Base-by-base conservation (phyloP, 2,797 vertebrate genomes). In the Lates japonicus region DNA sequence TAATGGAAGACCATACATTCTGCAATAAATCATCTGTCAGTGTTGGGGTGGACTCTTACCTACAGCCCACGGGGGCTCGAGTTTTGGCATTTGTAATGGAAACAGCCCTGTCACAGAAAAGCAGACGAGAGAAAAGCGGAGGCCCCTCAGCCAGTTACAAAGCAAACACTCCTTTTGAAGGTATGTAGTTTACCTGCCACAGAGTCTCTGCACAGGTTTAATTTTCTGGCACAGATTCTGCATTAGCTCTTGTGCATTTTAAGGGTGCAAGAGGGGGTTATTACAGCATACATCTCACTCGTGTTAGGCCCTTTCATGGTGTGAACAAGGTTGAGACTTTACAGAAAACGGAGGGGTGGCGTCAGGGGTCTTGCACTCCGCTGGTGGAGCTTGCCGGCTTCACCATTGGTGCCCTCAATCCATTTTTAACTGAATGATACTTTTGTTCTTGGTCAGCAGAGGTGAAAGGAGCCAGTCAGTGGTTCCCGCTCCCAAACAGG, bases 391-490 rank as follows among this genome's bases (percentile, higher is more conserved):
- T 94, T 91, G 93, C 94, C 88, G 92, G 94, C 95, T 84, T 95
- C 91, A 95, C 95, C 92, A 94, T 95, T 95, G 96, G 95, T 96
- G 95, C 96, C 92, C 95, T 96, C 94, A 95, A 91, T 96, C 94
- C 95, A 94, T 96, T 97, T 95, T 96, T 94, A 95, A 93, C 95
- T 97, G 94, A 98, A 97, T 97, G 96, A 96, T 96, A 96, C 96
- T 97, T 98, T 98, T 98, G 97, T 98, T 97, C 95, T 92, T 96
- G 96, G 94, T 96, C 96, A 97, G 96, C 96, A 95, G 97, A 97
- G 97, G 97, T 97, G 97, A 98, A 98, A 97, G 96, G 96, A 97
- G 96, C 96, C 96, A 97, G 97, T 97, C 96, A 97, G 96, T 95
- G 94, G 83, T 90, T 91, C 94, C 94, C 92, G 94, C 91, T 92